Evolutionary conservation across 2,888 invertebrate genomes (phyloP).

Genomic region (Agriotes lineatus): DNA sequence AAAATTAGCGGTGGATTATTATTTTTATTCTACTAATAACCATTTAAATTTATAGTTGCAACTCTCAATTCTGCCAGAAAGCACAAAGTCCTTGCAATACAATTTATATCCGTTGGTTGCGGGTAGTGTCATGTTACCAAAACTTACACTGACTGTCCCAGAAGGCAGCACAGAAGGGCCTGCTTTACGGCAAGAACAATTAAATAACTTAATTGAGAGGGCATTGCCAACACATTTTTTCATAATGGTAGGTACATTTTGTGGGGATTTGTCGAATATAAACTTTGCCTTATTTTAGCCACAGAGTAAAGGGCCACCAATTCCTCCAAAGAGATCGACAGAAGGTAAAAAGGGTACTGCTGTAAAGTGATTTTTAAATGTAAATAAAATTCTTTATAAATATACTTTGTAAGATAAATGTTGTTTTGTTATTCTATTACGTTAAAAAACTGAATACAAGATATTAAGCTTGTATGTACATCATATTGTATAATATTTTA

Average conservation of each 20-base stretch:
- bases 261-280: too few relatives aligned
- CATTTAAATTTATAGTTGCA: constrained; percentile 61
- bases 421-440: too few relatives aligned
- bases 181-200: constrained; percentile 66
- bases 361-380: too few relatives aligned
- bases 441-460: too few relatives aligned
- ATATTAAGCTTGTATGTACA: too few relatives aligned
- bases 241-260: constrained; percentile 69
- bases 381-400: too few relatives aligned
- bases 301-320: constrained; percentile 53
- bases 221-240: constrained; percentile 75
- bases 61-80: constrained; percentile 73
- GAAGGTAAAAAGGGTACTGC: too few relatives aligned
- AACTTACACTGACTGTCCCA: constrained; percentile 69
- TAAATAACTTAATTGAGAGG: constrained; percentile 71
- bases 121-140: constrained; percentile 80
- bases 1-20: constrained; percentile 20
- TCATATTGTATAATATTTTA: too few relatives aligned
- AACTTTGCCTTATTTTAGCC: constrained; percentile 53
- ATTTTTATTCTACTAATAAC: background rate
- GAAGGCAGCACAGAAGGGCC: constrained; percentile 63
- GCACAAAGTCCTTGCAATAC: constrained; percentile 75
- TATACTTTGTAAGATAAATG: too few relatives aligned
- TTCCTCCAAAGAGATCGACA: too few relatives aligned
- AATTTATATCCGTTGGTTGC: constrained; percentile 84